Conservation (phyloP, 2,113 vertebrate species). For the Taxidea taxus region DNA sequence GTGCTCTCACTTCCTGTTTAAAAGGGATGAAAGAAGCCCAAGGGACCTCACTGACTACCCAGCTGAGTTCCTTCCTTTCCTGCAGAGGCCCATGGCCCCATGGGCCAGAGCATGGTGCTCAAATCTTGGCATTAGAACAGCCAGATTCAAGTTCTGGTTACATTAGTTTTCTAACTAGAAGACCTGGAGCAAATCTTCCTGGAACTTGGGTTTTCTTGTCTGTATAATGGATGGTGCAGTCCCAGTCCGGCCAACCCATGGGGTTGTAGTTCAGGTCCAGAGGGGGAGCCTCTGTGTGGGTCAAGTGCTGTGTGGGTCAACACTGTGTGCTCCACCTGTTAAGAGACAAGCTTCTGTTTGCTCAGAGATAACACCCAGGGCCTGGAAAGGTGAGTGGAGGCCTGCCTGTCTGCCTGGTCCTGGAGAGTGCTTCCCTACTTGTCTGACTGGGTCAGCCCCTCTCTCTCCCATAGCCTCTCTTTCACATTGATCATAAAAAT, state of each 20-base stretch:
- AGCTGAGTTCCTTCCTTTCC: not conserved
- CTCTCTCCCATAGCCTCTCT: not conserved
- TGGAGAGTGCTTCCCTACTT: not conserved
- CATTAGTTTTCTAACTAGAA: not conserved
- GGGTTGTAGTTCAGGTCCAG: not conserved
- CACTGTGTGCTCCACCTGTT: not conserved
- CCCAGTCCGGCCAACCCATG: too few species aligned
- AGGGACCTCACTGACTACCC: not conserved
- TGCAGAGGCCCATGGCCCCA: not conserved
- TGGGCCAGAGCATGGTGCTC: not conserved
- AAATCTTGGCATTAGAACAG: not conserved
- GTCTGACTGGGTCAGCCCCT: not conserved
- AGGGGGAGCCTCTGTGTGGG: not conserved
- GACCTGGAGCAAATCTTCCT: not conserved
- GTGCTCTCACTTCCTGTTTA: constrained; percentile 2
- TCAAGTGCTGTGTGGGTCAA: not conserved
- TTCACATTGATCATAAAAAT: not conserved
- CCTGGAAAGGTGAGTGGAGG: not conserved
- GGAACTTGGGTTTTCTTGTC: not conserved
- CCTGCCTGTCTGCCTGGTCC: not conserved
- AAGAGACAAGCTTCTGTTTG: not conserved
- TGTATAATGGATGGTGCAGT: not conserved
- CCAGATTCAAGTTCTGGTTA: not conserved
- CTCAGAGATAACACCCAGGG: not conserved
- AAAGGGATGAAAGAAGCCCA: not conserved